Evolutionary conservation across 2,888 invertebrate genomes (phyloP), one percentile per base, ranked within the genome.

Genomic region (Polydrusus cervinus): DNA sequence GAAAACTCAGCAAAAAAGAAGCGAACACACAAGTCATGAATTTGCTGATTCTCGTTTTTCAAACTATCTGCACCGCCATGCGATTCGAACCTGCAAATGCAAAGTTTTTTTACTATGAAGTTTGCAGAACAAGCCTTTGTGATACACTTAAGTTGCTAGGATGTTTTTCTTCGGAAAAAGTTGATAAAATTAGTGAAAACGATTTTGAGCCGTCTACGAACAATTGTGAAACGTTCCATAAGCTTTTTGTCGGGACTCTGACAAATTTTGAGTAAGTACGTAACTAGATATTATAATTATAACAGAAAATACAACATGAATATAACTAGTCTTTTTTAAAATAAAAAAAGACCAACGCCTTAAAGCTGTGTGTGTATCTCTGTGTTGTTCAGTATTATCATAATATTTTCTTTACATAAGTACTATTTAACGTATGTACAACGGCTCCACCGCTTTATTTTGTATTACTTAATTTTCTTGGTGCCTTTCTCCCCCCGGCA

Each of bases 21-120:
- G 78, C 80, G 3, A 82, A 86, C 80, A 82, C 87, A 0, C 95
- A 96, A 83, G 90, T 95, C 81, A 88, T 97, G 70, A 90, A 93
- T 64, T 87, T 98, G 71, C 89, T 98, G 73, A 93, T 95, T 84
- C 93, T 96, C 71, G 96, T 98, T 10, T 98, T 98, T 87, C 96
- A 96, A 84, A 97, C 97, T 0, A 92, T 99, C 80, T 96, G 97
- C 76, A 96, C 98, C 0, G 98, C 98, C 1, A 99, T 99, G 99
- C 90, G 99, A 81, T 99, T 98, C 86, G 99, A 99, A 87, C 99
- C 99, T 1, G 98, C 98, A 0, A 99, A 99, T 87, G 99, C 99
- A 0, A 97, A 97, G 86, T 97, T 97, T 89, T 99, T 99, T 89
- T 94, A 97, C 84, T 94, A 96, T 79, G 99, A 99, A 94, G 96